Evolutionary conservation across 2,113 vertebrate genomes (phyloP), one percentile per base, ranked within the genome.

Genomic region (Podarcis raffonei): DNA sequence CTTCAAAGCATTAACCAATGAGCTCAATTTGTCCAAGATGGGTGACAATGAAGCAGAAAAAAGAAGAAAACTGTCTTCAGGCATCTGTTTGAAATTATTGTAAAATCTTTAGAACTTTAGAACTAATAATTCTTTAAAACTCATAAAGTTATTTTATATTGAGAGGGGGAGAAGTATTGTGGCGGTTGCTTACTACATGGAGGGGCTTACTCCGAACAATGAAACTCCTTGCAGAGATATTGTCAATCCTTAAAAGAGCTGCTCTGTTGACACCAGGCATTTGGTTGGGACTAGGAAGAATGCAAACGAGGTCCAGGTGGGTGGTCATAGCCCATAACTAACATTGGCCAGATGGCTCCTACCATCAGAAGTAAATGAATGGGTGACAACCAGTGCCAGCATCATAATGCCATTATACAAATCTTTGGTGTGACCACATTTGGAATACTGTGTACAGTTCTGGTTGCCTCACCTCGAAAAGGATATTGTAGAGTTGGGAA

Each of bases 221-320:
- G 92, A 91, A 30, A 90, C 91, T 91, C 87, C 78, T 27, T 86
- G 88, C 83, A 0, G 0, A 94, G 93, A 92, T 91, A 91, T 93
- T 94, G 91, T 5, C n/a, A 68, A 95, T 89, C 93, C 90, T 94
- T 93, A 91, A 89, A 91, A 85, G 92, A 95, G 93, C 94, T 95
- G 95, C 93, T 95, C 93, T 69, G 89, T 0, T 95, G 93, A 93
- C 94, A 94, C 89, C 90, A 91, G 91, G 90, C 92, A 89, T 89
- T 94, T 82, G 88, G 91, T 87, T 92, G 84, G 83, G 83, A 90
- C 87, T 53, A 78, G 81, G 16, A 90, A 72, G 71, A 30, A 0
- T 76, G 83, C 90, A 91, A 7, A 93, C 92, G 77, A 87, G 86
- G 87, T 90, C 75, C 86, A 37, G 92, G 92, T 90, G 87, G 86